Percentiles rank a stretch among this genome's conserved stretches.
Evolutionary conservation across 1,140 invertebrate genomes (phyloP).

Genomic region (Ephestia elutella): DNA sequence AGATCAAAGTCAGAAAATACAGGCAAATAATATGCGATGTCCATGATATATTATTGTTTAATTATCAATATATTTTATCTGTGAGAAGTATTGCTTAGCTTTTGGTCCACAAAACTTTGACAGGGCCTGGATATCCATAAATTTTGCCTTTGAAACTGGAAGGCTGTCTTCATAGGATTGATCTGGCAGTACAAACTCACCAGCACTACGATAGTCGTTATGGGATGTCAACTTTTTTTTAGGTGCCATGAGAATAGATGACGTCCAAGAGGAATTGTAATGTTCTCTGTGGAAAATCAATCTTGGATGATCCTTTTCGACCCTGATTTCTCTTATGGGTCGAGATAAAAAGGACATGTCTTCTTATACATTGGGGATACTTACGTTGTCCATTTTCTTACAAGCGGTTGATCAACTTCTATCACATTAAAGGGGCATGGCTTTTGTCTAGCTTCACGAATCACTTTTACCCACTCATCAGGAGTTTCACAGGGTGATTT

Average conservation of each 20-base stretch:
- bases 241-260: slow-evolving; percentile 4
- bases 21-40: no score
- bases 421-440: slow-evolving; percentile 11
- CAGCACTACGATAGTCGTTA: not conserved
- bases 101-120: slow-evolving; percentile 21
- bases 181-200: slow-evolving; percentile 10
- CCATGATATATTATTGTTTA: slow-evolving; percentile 9
- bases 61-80: slow-evolving; percentile 20
- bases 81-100: slow-evolving; percentile 22
- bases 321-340: slow-evolving; percentile 5
- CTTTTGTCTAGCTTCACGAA: slow-evolving; percentile 6
- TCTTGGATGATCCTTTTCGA: slow-evolving; percentile 5
- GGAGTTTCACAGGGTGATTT: slow-evolving; percentile 20
- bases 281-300: slow-evolving; percentile 8
- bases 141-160: slow-evolving; percentile 7
- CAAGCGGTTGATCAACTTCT: not conserved
- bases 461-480: slow-evolving; percentile 16
- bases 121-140: slow-evolving; percentile 13
- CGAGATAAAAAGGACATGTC: not conserved
- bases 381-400: no score
- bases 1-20: not conserved
- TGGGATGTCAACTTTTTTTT: slow-evolving; percentile 4
- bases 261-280: slow-evolving; percentile 6
- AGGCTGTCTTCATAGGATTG: not conserved
- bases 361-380: no score